Base-by-base conservation (phyloP, 2,797 vertebrate genomes). In the Darevskia nairensis region DNA sequence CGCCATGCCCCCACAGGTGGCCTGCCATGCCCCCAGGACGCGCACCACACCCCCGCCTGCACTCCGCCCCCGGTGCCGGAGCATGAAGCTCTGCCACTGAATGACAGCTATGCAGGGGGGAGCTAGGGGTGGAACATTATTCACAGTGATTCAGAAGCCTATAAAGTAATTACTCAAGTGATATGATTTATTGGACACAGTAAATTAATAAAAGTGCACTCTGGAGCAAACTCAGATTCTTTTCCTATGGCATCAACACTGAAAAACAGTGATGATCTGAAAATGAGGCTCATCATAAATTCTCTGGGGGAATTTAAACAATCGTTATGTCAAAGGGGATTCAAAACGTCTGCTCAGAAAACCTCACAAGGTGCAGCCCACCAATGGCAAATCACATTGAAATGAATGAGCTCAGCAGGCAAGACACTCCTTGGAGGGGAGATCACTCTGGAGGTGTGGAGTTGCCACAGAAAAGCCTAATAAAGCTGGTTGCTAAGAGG, bases 121-220 rank as follows among this genome's bases (percentile, higher is more conserved):
- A 55, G 50, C 50, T 6, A n/a, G 66, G 39, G 21, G 8, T 7
- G 29, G 13, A 44, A 61, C 4, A 17, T 50, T 79, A 78, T 59
- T 61, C 71, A 35, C 27, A 41, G 59, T 84, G 64, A 71, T 71
- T 83, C 68, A 84, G 80, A 84, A 74, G 35, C 74, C 50, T 72
- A 79, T 61, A 84, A 88, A 79, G 35, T 32, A 72, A 72, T 88
- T 88, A 88, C 29, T 72, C 82, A 80, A 71, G 46, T 61, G 66
- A 78, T 50, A 77, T 3, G 29, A 88, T 84, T 88, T 79, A 88
- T 72, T 79, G 75, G 75, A 15, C 68, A 71, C 50, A 72, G 35
- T 80, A 84, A 88, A 88, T 88, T 88, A 80, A 84, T 79, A 84
- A 79, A 84, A 41, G 35, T 71, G 87, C 21, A 41, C 66, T 80